Conservation (phyloP, 1,140 invertebrate species). For the Cyphomyrmex costatus region DNA sequence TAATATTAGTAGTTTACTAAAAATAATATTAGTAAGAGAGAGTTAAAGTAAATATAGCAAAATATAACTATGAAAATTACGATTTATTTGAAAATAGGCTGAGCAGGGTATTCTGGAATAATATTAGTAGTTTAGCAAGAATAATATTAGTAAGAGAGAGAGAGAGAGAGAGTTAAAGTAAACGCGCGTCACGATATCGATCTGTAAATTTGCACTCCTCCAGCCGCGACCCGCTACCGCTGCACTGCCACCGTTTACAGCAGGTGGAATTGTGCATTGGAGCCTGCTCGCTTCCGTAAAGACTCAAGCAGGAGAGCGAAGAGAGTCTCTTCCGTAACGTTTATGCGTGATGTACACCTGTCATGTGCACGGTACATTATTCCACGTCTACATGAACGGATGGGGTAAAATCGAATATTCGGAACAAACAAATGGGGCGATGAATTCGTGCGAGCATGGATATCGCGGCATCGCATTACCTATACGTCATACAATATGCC, state of each 20-base stretch:
- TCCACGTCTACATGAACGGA: neutral
- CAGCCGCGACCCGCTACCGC: neutral
- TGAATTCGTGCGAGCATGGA: conserved; percentile 1
- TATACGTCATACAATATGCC: conserved; percentile 16
- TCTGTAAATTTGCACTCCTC: conserved; percentile 26
- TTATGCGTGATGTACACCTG: conserved; percentile 67
- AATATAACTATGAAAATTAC: neutral
- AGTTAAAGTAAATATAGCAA: conserved; percentile 1
- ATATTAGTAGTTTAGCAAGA: neutral
- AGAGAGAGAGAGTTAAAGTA: neutral
- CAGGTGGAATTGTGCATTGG: conserved; percentile 69
- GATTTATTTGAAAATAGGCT: neutral
- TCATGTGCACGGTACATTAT: conserved; percentile 60
- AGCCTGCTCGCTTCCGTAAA: conserved; percentile 5
- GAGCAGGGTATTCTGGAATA: neutral
- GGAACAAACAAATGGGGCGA: conserved; percentile 23
- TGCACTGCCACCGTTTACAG: conserved; percentile 4
- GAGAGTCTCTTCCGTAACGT: conserved; percentile 46
- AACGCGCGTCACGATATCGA: neutral
- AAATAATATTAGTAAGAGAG: neutral
- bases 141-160: neutral
- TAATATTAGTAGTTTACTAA: neutral
- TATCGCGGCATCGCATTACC: conserved; percentile 15
- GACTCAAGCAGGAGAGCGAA: conserved; percentile 62
- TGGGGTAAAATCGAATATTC: conserved; percentile 18